phyloP scores from a whole-genome alignment of 2,888 invertebrate species.

The Heteropelma amictum region DNA sequence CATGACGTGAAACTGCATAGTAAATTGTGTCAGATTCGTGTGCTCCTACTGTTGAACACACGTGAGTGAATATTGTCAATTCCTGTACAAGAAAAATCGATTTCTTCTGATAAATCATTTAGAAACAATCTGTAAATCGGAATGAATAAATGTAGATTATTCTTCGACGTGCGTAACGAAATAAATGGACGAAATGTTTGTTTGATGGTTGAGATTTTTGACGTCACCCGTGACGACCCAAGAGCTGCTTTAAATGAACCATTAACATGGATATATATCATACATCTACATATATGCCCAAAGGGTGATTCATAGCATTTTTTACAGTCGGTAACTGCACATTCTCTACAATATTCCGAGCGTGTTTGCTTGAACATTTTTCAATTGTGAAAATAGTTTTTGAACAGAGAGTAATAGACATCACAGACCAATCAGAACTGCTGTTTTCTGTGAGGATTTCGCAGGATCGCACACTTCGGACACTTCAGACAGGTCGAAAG shows the following conservation, averaged over 20 bases:
- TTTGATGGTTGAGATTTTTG: constrained; percentile 14
- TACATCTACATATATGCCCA: too few species aligned
- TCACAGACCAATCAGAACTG: too few species aligned
- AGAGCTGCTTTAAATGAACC: constrained; percentile 66
- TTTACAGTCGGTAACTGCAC: too few species aligned
- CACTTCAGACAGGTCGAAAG: too few species aligned
- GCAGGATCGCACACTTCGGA: too few species aligned
- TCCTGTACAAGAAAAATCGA: background rate
- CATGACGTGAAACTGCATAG: background rate
- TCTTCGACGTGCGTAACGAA: constrained; percentile 26
- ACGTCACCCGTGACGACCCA: background rate
- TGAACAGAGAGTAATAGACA: too few species aligned
- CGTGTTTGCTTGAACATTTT: too few species aligned
- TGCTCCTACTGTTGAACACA: background rate
- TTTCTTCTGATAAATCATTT: background rate
- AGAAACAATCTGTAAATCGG: background rate
- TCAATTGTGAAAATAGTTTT: too few species aligned
- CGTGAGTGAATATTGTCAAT: background rate
- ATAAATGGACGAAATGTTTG: constrained; percentile 10
- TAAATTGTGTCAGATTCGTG: background rate
- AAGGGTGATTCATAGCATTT: too few species aligned
- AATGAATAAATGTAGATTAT: constrained; percentile 3
- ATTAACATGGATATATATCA: too few species aligned
- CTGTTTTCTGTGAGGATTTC: too few species aligned
- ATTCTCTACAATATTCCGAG: too few species aligned